Base-by-base conservation (phyloP, 2,888 invertebrate genomes). In the Physocephala rufipes region DNA sequence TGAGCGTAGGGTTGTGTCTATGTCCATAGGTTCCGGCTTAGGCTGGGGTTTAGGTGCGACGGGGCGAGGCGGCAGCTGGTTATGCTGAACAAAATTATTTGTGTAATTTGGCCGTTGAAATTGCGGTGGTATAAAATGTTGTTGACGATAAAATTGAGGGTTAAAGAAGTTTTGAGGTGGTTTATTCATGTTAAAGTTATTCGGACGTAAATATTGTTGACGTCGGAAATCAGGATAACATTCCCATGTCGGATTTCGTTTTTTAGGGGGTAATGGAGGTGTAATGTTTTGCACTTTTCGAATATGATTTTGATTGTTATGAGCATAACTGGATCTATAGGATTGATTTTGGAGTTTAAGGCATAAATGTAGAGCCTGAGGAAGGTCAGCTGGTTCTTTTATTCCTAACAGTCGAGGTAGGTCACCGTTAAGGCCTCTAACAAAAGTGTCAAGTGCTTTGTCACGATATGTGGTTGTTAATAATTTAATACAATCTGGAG, bases 371-470 rank as follows among this genome's bases (percentile, higher is more conserved):
- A 74, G 36, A 7, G 74, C 76, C 24, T 75, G 71, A 26, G 74
- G 75, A 1, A 76, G 69, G 21, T 74, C 70, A 7, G 28, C 49
- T 16, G 75, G 74, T 65, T 76, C 74, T 12, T 68, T 67, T 16
- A 76, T 75, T 1, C 72, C 70, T 24, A 72, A 63, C 15, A 75
- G 66, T 30, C 70, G 15, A 12, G 74, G 72, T 26, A 75, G 43
- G 62, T 76, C 71, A n/a, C 75, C 75, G 19, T 71, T 76, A 16
- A 75, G 71, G n/a, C 75, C 75, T 21, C 74, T 47, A 13, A 76
- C 59, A 47, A 76, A 76, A 2, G 76, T 74, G 64, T 77, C 76
- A 9, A 76, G 55, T 3, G 76, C 75, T 68, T 75, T 77, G 24
- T 72, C 70, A 36, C 75, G 19, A 53, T 76, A 75, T 7, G 71